phyloP scores from a whole-genome alignment of 1,140 invertebrate species.

The Kradibia gibbosae region DNA sequence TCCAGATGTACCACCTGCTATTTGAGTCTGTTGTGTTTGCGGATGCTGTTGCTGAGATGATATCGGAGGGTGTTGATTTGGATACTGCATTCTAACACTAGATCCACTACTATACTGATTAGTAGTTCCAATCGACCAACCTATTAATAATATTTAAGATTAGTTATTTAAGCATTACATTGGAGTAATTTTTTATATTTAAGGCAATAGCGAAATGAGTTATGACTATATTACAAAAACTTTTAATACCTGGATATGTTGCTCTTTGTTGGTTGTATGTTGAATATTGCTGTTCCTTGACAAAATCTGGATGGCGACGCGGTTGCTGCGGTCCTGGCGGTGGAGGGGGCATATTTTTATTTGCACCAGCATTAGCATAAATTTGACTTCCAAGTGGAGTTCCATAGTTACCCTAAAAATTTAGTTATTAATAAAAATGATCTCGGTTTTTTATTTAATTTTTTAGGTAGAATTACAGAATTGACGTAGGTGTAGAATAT shows the following conservation, averaged over 20 bases:
- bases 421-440: no score
- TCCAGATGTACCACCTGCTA: constrained; percentile 53
- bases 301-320: constrained; percentile 88
- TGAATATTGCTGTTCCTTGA: constrained; percentile 82
- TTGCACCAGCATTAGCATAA: constrained; percentile 65
- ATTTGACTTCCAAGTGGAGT: constrained; percentile 65
- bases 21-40: constrained; percentile 60
- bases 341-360: constrained; percentile 80
- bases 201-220: constrained; percentile 1
- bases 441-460: no score
- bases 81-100: constrained; percentile 73
- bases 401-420: constrained; percentile 63
- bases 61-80: constrained; percentile 67
- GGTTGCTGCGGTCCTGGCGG: constrained; percentile 79
- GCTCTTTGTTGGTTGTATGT: constrained; percentile 77
- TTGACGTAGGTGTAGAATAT: no score
- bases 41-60: constrained; percentile 65
- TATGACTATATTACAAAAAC: no score
- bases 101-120: constrained; percentile 71
- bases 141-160: constrained; percentile 55
- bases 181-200: not conserved
- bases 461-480: no score
- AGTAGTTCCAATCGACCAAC: constrained; percentile 76
- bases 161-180: no score
- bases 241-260: constrained; percentile 67